These are phyloP conservation scores for Sylvia atricapilla DNA, from an alignment of 2,113 vertebrate species.

Conservation along the genomic window DNA sequence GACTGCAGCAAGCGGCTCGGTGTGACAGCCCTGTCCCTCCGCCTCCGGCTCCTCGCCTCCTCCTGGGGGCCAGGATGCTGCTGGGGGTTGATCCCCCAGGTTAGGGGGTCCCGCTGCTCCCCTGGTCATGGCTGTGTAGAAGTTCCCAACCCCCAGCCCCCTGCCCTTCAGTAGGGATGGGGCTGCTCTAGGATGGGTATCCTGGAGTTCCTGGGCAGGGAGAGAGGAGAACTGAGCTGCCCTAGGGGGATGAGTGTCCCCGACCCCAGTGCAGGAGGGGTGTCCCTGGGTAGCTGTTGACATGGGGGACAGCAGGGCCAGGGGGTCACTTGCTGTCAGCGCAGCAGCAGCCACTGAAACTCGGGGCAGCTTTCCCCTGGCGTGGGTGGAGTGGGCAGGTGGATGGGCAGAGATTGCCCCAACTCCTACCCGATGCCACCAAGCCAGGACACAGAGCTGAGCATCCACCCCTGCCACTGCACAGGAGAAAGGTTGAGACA, in stretches of 20 bases:
- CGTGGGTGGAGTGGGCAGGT: rapidly evolving
- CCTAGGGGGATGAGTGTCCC: background rate
- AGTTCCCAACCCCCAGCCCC: background rate
- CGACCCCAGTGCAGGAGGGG: rapidly evolving
- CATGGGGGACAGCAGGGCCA: rapidly evolving
- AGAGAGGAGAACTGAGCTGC: background rate
- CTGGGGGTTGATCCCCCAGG: background rate
- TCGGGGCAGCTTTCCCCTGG: background rate
- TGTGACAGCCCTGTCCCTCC: constrained; percentile 1
- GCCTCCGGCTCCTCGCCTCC: background rate
- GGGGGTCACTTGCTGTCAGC: background rate
- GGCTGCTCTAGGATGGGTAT: background rate
- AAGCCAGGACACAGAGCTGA: background rate
- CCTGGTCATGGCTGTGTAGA: rapidly evolving
- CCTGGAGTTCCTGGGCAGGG: background rate
- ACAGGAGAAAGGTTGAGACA: background rate
- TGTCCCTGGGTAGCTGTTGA: background rate
- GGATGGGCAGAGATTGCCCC: background rate
- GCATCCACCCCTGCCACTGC: background rate
- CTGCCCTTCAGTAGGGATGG: background rate
- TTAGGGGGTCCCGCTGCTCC: background rate
- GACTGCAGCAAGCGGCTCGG: constrained; percentile 51
- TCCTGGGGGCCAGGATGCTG: background rate
- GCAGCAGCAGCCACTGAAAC: background rate
- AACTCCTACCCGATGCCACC: background rate